phyloP scores from a whole-genome alignment of 2,888 invertebrate species.

The Argynnis bischoffii region DNA sequence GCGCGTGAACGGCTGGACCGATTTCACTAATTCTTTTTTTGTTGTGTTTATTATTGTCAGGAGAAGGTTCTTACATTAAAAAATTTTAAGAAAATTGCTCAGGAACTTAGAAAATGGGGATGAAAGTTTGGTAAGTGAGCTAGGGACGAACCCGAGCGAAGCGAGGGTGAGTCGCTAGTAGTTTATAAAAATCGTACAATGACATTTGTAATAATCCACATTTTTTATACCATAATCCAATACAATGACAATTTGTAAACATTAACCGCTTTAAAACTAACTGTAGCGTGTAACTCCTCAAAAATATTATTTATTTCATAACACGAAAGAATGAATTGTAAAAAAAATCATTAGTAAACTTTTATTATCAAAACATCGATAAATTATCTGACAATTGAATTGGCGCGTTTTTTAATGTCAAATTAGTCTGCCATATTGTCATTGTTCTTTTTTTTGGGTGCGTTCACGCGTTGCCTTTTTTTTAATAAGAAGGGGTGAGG shows the following conservation, averaged over 20 bases:
- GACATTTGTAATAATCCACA: neutral
- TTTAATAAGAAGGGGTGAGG: slow-evolving; percentile 63
- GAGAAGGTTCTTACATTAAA: too few relatives aligned
- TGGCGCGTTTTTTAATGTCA: slow-evolving; percentile 78
- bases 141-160: too few relatives aligned
- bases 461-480: slow-evolving; percentile 65
- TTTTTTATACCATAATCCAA: slow-evolving; percentile 15
- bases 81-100: too few relatives aligned
- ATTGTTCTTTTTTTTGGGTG: slow-evolving; percentile 62
- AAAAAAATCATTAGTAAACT: slow-evolving; percentile 71
- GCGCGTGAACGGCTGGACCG: too few relatives aligned
- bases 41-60: too few relatives aligned
- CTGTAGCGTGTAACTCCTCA: slow-evolving; percentile 67
- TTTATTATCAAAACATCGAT: slow-evolving; percentile 73
- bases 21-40: too few relatives aligned
- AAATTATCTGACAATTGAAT: slow-evolving; percentile 77
- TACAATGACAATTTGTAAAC: slow-evolving; percentile 58
- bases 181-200: too few relatives aligned
- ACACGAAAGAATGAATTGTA: slow-evolving; percentile 56
- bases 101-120: too few relatives aligned
- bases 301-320: slow-evolving; percentile 66
- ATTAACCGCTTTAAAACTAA: slow-evolving; percentile 60
- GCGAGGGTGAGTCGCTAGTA: too few relatives aligned
- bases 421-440: slow-evolving; percentile 77
- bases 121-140: too few relatives aligned